Base-by-base conservation (phyloP, 1,140 invertebrate genomes). In the Leptopilina clavipes region DNA sequence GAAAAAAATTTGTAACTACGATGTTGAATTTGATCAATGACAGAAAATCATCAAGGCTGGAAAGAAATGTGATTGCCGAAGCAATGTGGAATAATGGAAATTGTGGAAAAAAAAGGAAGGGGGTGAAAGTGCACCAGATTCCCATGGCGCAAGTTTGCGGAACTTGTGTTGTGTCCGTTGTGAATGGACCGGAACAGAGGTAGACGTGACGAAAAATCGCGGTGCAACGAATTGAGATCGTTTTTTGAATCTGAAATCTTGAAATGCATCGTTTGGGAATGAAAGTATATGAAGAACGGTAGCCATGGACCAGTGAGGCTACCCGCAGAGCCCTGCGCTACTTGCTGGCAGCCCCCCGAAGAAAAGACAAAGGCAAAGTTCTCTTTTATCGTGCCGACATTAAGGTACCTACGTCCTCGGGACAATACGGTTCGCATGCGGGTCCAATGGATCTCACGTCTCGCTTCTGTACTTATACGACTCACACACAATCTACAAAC, bases 321-420 rank as follows among this genome's bases (percentile, higher is more conserved):
- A 84, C 84, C 84, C 84, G 83, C 84, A 86, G 86, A 82, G 84
- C 79, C 79, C n/a, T n/a, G n/a, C 74, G 75, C 79, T 80, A 81
- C 81, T 82, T 78, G 79, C 77, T 81, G 77, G 76, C 78, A 82
- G 79, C 79, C 82, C 80, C 79, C 78, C 78, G 79, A 82, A 81
- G 79, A 70, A 81, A 79, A 86, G 85, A 85, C 80, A 84, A 86
- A 85, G 83, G 82, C 82, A 75, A 81, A 79, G 78, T 84, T 83
- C 80, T 82, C 86, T 87, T 87, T 88, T 83, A 87, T 87, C 87
- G 72, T 86, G 86, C 87, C 87, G 86, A 87, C 86, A 84, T 86
- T 85, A 85, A 85, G 84, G 85, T 85, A 84, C 83, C 76, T 65
- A 31, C 45, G 56, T 54, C 75, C 78, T 72, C 72, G 79, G 81